Base-by-base conservation (phyloP, 2,888 invertebrate species). In the Oeneis ivallda region DNA sequence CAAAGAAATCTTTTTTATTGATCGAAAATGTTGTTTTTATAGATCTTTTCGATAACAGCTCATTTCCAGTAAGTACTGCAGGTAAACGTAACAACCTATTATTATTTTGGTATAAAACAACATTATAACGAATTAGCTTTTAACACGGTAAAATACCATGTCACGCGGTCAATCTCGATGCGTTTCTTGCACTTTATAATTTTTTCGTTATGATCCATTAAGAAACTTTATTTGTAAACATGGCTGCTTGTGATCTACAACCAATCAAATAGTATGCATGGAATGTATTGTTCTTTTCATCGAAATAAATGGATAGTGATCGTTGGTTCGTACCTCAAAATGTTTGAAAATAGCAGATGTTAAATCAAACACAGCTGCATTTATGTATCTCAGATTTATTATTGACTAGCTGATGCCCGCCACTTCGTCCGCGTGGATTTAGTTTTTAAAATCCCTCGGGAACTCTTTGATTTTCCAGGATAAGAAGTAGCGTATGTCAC, bases 311-410 rank as follows among this genome's bases (percentile, higher is more conserved):
- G 8, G 7, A 49, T 26, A 11, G 13, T 11, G 10, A 41, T 43
- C 13, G 13, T 13, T 43, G n/a, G 13, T 13, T 43, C 26, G 6
- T 9, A 26, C 32, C 11, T 10, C 11, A 26, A 26, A 50, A 9
- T 19, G 10, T 15, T 26, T 26, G 26, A 26, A 26, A 26, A 26
- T 26, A 26, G 5, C 26, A 26, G 26, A 17, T 49, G 0, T 49
- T 49, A 52, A 52, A 32, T 52, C n/a, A 52, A 52, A 52, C 13
- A 52, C 34, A 52, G 32, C 6, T 49, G 19, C 19, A 50, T 11
- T 50, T 50, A 11, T 10, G 19, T 26, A 19, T 37, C 4, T 37
- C 9, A 37, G 37, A 5, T 26, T 26, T 26, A 26, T 26, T 26
- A n/a, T n/a, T n/a, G n/a, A n/a, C n/a, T n/a, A n/a, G n/a, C n/a